Conservation (phyloP, 2,113 vertebrate species). For the Hippocampus zosterae region DNA sequence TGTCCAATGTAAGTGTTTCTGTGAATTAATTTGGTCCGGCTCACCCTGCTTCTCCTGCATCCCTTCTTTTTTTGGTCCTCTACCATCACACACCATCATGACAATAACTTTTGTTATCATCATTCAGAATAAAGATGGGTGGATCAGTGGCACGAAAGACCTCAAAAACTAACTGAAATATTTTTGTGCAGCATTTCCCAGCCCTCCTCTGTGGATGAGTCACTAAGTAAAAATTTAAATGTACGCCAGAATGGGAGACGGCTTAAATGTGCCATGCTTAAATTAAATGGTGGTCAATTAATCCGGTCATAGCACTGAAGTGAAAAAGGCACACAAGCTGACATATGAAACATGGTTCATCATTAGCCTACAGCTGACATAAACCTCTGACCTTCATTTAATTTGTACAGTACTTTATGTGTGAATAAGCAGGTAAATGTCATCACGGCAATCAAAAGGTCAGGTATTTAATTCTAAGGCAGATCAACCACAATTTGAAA, state of each 20-base stretch:
- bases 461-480: conserved; percentile 21
- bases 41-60: too few relatives aligned
- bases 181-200: neutral
- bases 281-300: conserved; percentile 34
- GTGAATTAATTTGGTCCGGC: too few relatives aligned
- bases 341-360: conserved; percentile 62
- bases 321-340: conserved; percentile 38
- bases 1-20: too few relatives aligned
- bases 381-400: conserved; percentile 48
- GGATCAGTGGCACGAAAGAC: neutral
- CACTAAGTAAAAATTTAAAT: neutral
- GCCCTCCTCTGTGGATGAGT: neutral
- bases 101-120: neutral
- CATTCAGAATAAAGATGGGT: neutral
- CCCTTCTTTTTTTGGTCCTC: too few relatives aligned
- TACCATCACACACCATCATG: too few relatives aligned
- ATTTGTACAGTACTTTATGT: conserved; percentile 37
- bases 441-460: conserved; percentile 42
- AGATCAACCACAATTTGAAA: conserved; percentile 23
- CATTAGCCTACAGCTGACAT: conserved; percentile 38
- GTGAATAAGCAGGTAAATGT: conserved; percentile 55
- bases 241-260: neutral
- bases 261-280: neutral
- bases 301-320: conserved; percentile 34
- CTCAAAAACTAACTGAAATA: neutral